Conservation (phyloP, 2,888 invertebrate genomes). For the Scaptomyza parva region DNA sequence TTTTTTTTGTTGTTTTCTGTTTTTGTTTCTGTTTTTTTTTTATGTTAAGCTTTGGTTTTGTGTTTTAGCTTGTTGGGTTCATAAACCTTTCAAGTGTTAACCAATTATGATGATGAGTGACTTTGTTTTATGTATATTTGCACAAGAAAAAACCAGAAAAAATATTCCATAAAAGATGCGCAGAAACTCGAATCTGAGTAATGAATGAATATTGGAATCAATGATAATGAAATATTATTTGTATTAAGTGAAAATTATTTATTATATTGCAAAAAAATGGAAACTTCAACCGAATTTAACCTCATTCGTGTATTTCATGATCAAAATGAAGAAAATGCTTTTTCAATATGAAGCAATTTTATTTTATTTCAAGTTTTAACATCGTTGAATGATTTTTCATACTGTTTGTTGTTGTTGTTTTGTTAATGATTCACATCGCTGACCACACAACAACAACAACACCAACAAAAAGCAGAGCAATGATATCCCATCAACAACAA, state of each 20-base stretch:
- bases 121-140: conserved; percentile 11
- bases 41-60: conserved; percentile 16
- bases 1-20: conserved; percentile 2
- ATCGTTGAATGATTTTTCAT: conserved; percentile 10
- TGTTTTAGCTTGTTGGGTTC: conserved; percentile 43
- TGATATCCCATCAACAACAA: conserved; percentile 19
- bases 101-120: conserved; percentile 47
- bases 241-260: no score
- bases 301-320: no score
- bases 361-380: neutral
- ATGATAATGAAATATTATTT: no score
- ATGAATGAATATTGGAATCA: neutral
- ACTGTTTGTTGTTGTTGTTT: neutral
- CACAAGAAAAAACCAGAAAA: neutral
- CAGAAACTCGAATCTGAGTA: neutral
- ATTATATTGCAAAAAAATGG: no score
- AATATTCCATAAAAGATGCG: neutral
- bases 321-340: no score
- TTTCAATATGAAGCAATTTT: no score
- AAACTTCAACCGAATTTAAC: no score
- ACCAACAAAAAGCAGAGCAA: no score
- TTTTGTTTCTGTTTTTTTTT: conserved; percentile 17
- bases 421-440: conserved; percentile 27
- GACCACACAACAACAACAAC: conserved; percentile 15
- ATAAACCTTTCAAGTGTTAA: conserved; percentile 61